Evolutionary conservation across 1,140 invertebrate genomes (phyloP), one percentile per base, ranked within the genome.

Genomic region (Heterodera schachtii): DNA sequence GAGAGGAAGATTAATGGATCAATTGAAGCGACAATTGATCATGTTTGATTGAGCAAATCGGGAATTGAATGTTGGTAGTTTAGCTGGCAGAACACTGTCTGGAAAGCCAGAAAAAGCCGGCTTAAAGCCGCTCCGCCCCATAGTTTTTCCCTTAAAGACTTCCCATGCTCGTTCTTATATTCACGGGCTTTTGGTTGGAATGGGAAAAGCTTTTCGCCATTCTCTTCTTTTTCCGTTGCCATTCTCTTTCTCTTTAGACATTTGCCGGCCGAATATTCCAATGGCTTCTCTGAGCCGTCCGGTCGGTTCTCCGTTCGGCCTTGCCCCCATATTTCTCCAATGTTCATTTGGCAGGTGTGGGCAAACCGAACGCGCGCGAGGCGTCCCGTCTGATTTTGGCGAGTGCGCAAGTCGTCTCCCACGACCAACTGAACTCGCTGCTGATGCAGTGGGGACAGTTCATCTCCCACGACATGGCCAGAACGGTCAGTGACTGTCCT

Each of bases 321-420:
- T 49, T 49, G 47, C 21, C 9, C n/a, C n/a, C n/a, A n/a, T 57
- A 7, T n/a, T 66, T 41, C 66, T 52, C 5, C 73, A 87, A 69
- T 83, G 69, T 66, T 1, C 13, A 7, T 66, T 69, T 78, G 49
- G 19, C 57, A 49, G 19, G 16, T 41, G 5, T 47, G 43, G 76
- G 74, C 60, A 84, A 88, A n/a, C 89, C 88, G 73, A 80, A 78
- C 19, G 85, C 87, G 13, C 83, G 88, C 67, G 88, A 90, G 79
- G 87, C 86, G 57, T 84, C 86, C 19, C 77, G 85, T 44, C 31
- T 86, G 69, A 67, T 86, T 31, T 60, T 86, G 21, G 82, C 86
- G 9, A 85, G 83, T 57, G 49, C 86, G 4, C 86, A 87, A 80
- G 74, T 86, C 6, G 85, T 87, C 3, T 73, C 84, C 1, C 84